Percentiles rank a stretch among this genome's conserved stretches.
These are phyloP conservation scores for Zelostemma sp. DNA, from an alignment of 1,140 invertebrate species.

Conservation along the genomic window DNA sequence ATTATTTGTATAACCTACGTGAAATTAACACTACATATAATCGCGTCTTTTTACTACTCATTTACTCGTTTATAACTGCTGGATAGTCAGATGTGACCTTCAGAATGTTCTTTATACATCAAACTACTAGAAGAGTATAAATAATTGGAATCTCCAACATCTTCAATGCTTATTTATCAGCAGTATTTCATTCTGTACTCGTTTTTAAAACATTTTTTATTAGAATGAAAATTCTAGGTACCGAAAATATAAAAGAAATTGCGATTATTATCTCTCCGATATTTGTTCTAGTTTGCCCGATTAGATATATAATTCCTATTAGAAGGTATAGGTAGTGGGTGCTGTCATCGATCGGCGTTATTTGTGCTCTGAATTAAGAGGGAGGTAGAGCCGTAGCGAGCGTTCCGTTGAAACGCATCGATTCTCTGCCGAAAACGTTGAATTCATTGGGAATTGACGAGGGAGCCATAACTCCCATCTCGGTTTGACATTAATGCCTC, in stretches of 20 bases:
- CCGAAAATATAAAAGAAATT: too few relatives aligned
- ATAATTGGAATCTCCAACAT: too few relatives aligned
- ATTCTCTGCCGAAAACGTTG: constrained; percentile 68
- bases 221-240: too few relatives aligned
- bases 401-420: constrained; percentile 59
- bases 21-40: constrained; percentile 30
- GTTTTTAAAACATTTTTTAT: too few relatives aligned
- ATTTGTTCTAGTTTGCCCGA: constrained; percentile 33
- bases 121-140: too few relatives aligned
- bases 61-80: too few relatives aligned
- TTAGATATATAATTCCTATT: constrained; percentile 23
- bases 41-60: too few relatives aligned
- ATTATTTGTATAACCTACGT: constrained; percentile 66
- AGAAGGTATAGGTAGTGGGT: neutral
- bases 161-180: too few relatives aligned
- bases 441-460: constrained; percentile 72
- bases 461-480: constrained; percentile 71
- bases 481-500: constrained; percentile 70
- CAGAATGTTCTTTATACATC: too few relatives aligned
- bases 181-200: too few relatives aligned
- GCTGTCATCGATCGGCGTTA: constrained; percentile 36
- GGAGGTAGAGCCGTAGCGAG: constrained; percentile 17
- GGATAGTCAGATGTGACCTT: too few relatives aligned
- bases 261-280: too few relatives aligned
- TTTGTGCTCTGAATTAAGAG: constrained; percentile 38